Base-by-base conservation (phyloP, 1,140 invertebrate genomes). In the Portunus trituberculatus region DNA sequence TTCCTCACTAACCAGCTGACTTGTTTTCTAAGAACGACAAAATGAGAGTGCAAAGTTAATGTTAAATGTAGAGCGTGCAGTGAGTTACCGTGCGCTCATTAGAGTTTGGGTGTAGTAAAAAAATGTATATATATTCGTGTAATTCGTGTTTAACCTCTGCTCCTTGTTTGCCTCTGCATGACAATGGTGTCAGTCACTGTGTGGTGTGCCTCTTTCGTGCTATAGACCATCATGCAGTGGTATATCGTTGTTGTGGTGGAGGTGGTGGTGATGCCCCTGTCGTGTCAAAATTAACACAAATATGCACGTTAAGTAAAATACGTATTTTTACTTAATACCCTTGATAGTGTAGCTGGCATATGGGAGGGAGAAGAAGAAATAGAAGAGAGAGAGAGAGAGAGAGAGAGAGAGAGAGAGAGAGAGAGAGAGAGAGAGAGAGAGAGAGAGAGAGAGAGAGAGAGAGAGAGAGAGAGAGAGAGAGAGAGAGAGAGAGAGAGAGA, bases 101-200 rank as follows among this genome's bases (percentile, higher is more conserved):
- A 25, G 20, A 2, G 25, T n/a, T 25, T 0, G 67, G 3, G 52
- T 59, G 52, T 86, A 86, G n/a, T 48, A 48, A 20, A n/a, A 25
- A 48, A 48, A 91, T 91, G 45, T 45, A 90, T 90, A 90, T 25
- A 90, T 90, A 90, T 45, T 4, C 32, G 32, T 88, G 45, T 90
- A 90, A 90, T 45, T 32, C 39, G 39, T 48, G 16, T 90, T 32
- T 90, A 90, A 29, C 16, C 31, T n/a, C 31, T n/a, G 20, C 28
- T 86, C 3, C 31, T 29, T 16, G 31, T 86, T 29, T 86, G 31
- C 31, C 28, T 86, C 8, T 86, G 31, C 25, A 86, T 86, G 25
- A 29, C 0, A 12, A 86, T 82, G 7, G 20, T 25, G 20, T 25
- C 28, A 82, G 20, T 25, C 76, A 82, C 28, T 25, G 20, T 25